Base-by-base conservation (phyloP, 2,797 vertebrate genomes). In the Semotilus atromaculatus region DNA sequence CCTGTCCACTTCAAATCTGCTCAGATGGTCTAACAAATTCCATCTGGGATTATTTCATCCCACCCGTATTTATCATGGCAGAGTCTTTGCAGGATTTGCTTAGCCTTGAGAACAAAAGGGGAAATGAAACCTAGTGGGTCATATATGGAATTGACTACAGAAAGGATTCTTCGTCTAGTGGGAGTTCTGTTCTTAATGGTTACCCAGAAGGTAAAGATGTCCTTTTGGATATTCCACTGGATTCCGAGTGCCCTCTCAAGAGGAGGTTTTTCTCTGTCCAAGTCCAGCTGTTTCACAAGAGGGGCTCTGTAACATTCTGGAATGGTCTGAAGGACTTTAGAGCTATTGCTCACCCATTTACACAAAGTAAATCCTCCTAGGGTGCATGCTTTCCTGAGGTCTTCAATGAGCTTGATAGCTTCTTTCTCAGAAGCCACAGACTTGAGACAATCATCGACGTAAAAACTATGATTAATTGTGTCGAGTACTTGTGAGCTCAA, bases 111-210 rank as follows among this genome's bases (percentile, higher is more conserved):
- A 5, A 29, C 43, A 26, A 84, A 34, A 1, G 40, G 70, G 2
- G 77, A 31, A 9, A 87, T 10, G 10, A 87, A 68, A 10, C 70
- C 45, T 8, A 84, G 53, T 3, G 86, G 77, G 58, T 84, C 82
- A 18, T 81, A 60, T 5, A 81, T 53, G 48, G 18, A 53, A 19
- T 53, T 19, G 19, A 53, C 48, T 53, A 19, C 26, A 9, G 76
- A 87, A 16, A 68, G 80, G 8, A 79, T 67, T 78, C 31, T 1
- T 75, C 55, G 23, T 58, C 55, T 58, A 11, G 55, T 58, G 55
- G 53, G 53, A 21, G 8, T 7, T 58, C 9, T 19, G 53, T 58
- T 58, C 21, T 10, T 58, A n/a, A 58, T 18, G 23, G 21, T 8
- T n/a, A 58, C 58, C n/a, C 11, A 4, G 26, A 60, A 26, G 58